These are phyloP conservation scores for Staurois parvus DNA, from an alignment of 2,797 vertebrate species.

Conservation along the genomic window DNA sequence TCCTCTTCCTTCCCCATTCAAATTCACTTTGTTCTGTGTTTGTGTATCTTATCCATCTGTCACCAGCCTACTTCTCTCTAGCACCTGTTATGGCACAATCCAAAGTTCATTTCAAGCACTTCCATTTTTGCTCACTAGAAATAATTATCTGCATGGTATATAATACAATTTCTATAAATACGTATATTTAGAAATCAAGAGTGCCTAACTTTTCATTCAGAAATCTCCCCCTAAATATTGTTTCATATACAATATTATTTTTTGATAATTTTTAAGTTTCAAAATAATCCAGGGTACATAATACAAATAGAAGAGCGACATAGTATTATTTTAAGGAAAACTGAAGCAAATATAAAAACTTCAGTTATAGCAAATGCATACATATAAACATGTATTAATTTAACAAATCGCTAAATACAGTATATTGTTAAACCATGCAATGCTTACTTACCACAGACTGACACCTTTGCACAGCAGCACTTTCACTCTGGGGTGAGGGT, in stretches of 20 bases:
- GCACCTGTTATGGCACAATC: conserved; percentile 75
- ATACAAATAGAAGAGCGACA: too few relatives aligned
- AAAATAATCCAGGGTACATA: too few relatives aligned
- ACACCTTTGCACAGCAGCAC: too few relatives aligned
- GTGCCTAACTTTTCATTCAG: neutral
- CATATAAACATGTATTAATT: too few relatives aligned
- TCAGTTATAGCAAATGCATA: too few relatives aligned
- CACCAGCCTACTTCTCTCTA: conserved; percentile 73
- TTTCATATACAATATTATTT: neutral
- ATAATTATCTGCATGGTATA: conserved; percentile 14
- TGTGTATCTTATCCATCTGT: conserved; percentile 77
- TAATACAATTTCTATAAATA: neutral
- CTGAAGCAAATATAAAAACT: too few relatives aligned
- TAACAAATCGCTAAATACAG: too few relatives aligned
- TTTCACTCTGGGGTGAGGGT: too few relatives aligned
- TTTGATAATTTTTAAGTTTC: too few relatives aligned
- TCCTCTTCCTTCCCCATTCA: conserved; percentile 71
- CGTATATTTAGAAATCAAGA: neutral
- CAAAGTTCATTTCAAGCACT: conserved; percentile 75
- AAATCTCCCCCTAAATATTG: neutral
- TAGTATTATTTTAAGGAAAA: too few relatives aligned
- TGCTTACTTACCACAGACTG: too few relatives aligned
- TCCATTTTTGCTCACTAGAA: conserved; percentile 50
- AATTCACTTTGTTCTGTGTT: conserved; percentile 74
- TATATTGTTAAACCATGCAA: too few relatives aligned